Percentiles rank a stretch among this genome's conserved stretches.
phyloP scores from a whole-genome alignment of 2,888 invertebrate species.

The Agrochola lota region DNA sequence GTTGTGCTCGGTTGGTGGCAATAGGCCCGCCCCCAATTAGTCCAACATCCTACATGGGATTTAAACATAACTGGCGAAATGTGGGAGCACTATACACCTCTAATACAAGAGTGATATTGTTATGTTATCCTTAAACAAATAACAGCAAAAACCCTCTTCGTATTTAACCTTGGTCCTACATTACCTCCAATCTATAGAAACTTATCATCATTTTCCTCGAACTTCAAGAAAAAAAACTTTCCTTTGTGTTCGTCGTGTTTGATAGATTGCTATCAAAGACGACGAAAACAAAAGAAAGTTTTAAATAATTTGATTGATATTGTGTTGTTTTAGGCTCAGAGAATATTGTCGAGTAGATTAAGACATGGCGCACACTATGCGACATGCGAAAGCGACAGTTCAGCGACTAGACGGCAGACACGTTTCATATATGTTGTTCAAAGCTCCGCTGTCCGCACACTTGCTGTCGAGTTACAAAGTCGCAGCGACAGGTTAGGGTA shows the following conservation, averaged over 20 bases:
- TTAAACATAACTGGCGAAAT: too few relatives aligned
- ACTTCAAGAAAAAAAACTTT: too few relatives aligned
- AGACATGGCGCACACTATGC: not conserved
- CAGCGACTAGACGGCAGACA: not conserved
- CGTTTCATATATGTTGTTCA: not conserved
- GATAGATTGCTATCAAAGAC: not conserved
- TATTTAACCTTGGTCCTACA: not conserved
- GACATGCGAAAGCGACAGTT: not conserved
- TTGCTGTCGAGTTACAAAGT: not conserved
- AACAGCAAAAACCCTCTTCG: too few relatives aligned
- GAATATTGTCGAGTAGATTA: not conserved
- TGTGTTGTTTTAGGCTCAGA: not conserved
- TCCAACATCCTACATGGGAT: too few relatives aligned
- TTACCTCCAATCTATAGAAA: not conserved
- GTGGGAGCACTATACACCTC: too few relatives aligned
- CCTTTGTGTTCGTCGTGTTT: too few relatives aligned
- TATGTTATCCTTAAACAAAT: too few relatives aligned
- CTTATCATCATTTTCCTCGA: not conserved
- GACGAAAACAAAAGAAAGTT: not conserved
- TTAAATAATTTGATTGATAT: constrained; percentile 25
- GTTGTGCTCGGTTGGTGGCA: too few relatives aligned
- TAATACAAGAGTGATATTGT: not conserved
- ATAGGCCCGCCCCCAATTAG: too few relatives aligned
- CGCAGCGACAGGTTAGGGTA: not conserved
- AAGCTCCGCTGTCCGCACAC: not conserved